Base-by-base conservation (phyloP, 2,113 vertebrate species). In the Calyptomena viridis region DNA sequence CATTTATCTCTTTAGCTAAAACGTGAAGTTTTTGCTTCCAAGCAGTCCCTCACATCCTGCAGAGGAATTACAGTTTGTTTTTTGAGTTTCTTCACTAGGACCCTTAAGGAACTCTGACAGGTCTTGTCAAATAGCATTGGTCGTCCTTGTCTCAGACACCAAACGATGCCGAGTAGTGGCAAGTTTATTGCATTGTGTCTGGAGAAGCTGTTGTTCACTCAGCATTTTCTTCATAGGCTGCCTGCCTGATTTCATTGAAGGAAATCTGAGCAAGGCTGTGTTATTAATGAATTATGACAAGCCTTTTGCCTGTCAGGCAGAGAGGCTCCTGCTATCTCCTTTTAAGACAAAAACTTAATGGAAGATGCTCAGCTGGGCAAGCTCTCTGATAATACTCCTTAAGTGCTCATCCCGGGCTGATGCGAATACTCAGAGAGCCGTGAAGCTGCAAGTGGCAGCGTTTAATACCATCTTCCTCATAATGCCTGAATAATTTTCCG, bases 261-360 rank as follows among this genome's bases (percentile, higher is more conserved):
- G 96, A 97, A 98, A 96, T 92, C 96, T 87, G 96, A 96, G 97
- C 95, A 90, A 91, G 94, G 92, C 95, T 88, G 81, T 97, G 98
- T 97, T 98, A 81, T 95, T 98, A 97, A 98, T 98, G 97, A 97
- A 93, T 98, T 96, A 97, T 97, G 97, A 98, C 98, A 98, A 97
- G 97, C 87, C 96, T 96, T 97, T 97, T 97, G 95, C 97, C 97
- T 97, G 77, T 96, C 97, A 96, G 95, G 95, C 96, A 71, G 90
- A 94, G 87, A 96, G 90, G 93, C 97, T 97, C 96, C 96, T 94
- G 93, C 97, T 97, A 90, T 96, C 96, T 94, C 96, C 95, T 97
- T 97, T 95, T 93, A 97, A 97, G 96, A 97, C 91, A 94, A 84
- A 98, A 97, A 97, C 96, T 96, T 98, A 98, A 98, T 98, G 98